Conservation (phyloP, 2,888 invertebrate genomes). For the Trisateles emortualis region DNA sequence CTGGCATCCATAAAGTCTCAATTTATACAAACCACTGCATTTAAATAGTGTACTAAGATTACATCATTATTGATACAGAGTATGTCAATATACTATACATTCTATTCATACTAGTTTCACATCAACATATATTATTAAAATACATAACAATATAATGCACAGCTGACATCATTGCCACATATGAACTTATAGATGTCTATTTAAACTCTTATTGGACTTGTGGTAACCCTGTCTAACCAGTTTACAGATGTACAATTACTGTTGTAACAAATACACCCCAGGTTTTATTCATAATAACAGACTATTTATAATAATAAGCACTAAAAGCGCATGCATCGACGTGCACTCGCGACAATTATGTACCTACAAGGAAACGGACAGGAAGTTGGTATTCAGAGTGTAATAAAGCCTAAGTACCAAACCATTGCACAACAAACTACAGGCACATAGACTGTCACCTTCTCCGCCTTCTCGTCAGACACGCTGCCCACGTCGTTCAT, state of each 20-base stretch:
- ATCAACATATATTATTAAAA: slow-evolving; percentile 5
- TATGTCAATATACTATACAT: slow-evolving; percentile 18
- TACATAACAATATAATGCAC: slow-evolving; percentile 16
- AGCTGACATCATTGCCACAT: slow-evolving; percentile 33
- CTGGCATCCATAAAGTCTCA: neutral
- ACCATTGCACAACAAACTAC: slow-evolving; percentile 56
- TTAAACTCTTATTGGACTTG: slow-evolving; percentile 9
- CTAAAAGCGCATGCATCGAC: slow-evolving; percentile 74
- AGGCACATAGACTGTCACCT: slow-evolving; percentile 76
- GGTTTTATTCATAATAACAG: slow-evolving; percentile 23
- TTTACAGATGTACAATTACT: slow-evolving; percentile 3
- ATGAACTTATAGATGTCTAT: slow-evolving; percentile 9
- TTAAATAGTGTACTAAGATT: slow-evolving; percentile 15
- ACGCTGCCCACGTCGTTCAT: slow-evolving; percentile 82
- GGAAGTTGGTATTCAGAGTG: slow-evolving; percentile 65
- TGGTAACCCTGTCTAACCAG: neutral
- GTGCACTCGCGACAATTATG: slow-evolving; percentile 55
- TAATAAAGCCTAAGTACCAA: slow-evolving; percentile 61
- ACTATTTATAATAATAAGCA: slow-evolving; percentile 35
- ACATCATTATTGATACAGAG: slow-evolving; percentile 28
- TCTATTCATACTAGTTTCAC: slow-evolving; percentile 5
- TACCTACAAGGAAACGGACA: slow-evolving; percentile 65
- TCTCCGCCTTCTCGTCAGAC: slow-evolving; percentile 85
- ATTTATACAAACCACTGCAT: neutral
- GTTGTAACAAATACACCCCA: slow-evolving; percentile 11